phyloP scores from a whole-genome alignment of 1,140 invertebrate species.

The Drosophila miranda region DNA sequence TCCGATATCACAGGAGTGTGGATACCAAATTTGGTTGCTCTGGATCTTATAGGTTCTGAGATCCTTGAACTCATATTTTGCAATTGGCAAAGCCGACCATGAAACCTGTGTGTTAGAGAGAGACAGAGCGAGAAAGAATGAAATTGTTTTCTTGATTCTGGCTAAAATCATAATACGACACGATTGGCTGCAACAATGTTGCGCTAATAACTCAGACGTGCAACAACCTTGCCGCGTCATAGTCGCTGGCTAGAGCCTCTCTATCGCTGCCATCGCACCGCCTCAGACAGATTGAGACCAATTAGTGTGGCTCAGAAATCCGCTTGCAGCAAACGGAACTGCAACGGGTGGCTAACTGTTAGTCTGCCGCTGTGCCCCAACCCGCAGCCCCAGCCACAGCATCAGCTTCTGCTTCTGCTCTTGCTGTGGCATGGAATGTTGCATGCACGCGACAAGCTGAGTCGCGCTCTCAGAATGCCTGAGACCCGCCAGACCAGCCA shows the following conservation, averaged over 20 bases:
- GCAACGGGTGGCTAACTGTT: constrained; percentile 74
- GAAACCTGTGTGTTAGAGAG: too few relatives aligned
- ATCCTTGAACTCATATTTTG: too few relatives aligned
- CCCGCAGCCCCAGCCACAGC: not conserved
- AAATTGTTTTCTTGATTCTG: too few relatives aligned
- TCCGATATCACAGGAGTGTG: too few relatives aligned
- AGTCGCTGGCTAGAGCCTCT: not conserved
- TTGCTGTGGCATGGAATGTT: constrained; percentile 66
- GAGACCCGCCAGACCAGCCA: constrained; percentile 12
- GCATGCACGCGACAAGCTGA: constrained; percentile 66
- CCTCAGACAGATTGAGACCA: constrained; percentile 77
- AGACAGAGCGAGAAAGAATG: too few relatives aligned
- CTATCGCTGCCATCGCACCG: not conserved
- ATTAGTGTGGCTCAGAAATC: constrained; percentile 79
- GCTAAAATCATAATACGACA: too few relatives aligned
- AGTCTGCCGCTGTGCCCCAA: constrained; percentile 11
- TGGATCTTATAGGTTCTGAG: too few relatives aligned
- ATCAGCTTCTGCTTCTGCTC: constrained; percentile 11
- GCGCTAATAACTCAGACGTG: constrained; percentile 70
- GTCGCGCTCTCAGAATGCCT: constrained; percentile 7
- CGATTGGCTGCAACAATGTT: constrained; percentile 74
- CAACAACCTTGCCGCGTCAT: constrained; percentile 67
- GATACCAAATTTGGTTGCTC: too few relatives aligned
- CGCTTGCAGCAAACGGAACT: constrained; percentile 77
- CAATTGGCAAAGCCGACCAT: too few relatives aligned